A percentile compares a stretch with the other conserved stretches of the same genome.
Evolutionary conservation across 2,888 invertebrate genomes (phyloP).

Genomic region (Dione vanillae): DNA sequence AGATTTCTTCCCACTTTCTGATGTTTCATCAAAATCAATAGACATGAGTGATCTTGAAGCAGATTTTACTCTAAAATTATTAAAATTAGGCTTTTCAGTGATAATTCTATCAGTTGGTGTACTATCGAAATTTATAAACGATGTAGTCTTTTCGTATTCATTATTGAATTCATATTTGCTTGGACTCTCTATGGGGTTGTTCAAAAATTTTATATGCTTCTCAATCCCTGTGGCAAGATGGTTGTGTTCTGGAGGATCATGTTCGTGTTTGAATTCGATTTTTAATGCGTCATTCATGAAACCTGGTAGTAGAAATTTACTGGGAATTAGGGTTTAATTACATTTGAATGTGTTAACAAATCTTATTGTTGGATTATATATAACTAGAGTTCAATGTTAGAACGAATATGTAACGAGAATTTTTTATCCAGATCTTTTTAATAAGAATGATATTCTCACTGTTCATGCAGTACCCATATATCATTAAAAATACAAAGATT

Average conservation of each 20-base stretch:
- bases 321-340: neutral
- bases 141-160: slow-evolving; percentile 25
- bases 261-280: slow-evolving; percentile 52
- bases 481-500: no score
- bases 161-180: neutral
- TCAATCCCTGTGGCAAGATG: slow-evolving; percentile 47
- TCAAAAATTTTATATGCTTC: slow-evolving; percentile 53
- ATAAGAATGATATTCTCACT: no score
- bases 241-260: slow-evolving; percentile 43
- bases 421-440: no score
- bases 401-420: no score
- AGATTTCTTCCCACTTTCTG: neutral
- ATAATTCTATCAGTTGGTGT: neutral
- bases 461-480: no score
- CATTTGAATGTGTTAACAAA: neutral
- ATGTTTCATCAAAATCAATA: slow-evolving; percentile 13
- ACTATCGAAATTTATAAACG: slow-evolving; percentile 17
- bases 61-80: slow-evolving; percentile 30
- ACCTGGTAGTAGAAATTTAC: slow-evolving; percentile 6
- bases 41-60: slow-evolving; percentile 39
- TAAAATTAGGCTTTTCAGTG: slow-evolving; percentile 7
- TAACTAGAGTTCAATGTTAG: no score
- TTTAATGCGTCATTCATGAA: slow-evolving; percentile 51
- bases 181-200: slow-evolving; percentile 14
- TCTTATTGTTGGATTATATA: no score